Evolutionary conservation across 2,113 vertebrate species (phyloP), one percentile per base, ranked within the genome.

Genomic region (Notiomystis cincta): DNA sequence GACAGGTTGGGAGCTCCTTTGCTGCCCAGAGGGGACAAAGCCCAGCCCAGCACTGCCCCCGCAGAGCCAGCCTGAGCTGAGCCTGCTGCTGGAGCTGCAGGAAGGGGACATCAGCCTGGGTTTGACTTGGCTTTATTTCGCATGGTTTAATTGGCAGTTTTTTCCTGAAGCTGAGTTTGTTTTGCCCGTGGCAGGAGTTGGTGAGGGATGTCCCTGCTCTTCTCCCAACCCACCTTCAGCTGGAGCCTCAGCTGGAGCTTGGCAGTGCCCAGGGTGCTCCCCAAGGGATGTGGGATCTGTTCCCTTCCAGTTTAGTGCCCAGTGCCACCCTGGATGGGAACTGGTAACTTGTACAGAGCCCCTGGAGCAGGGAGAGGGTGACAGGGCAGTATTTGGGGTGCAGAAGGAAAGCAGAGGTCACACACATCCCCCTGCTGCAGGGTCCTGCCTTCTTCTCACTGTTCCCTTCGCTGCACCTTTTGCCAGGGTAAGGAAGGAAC

Each of bases 321-420:
- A 15, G 25, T 19, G 35, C 37, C 35, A 4, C 11, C 3, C 37
- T 2, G 7, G 13, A 14, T 31, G 56, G n/a, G 31, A 19, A 42
- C 53, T 3, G 3, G 24, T 12, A 0, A 5, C 9, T 25, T 28
- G 4, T 2, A 1, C 22, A 27, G 61, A 60, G 38, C 1, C 2
- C 10, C 48, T 19, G 71, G 30, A 65, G 54, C 70, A 44, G n/a
- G 18, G 33, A 38, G 9, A 48, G 27, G 31, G 40, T 0, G 20
- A 3, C 4, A 10, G 53, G 8, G 82, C 1, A 51, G 2, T 33
- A 3, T 3, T 9, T 50, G 42, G 37, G n/a, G 10, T 25, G 69
- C 35, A 38, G 50, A 50, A 57, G 77, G 35, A 67, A 21, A 31
- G 72, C 62, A 23, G 60, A 5, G 24, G 8, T 21, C 14, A 10